phyloP scores from a whole-genome alignment of 2,113 vertebrate species.

The Marcusenius ussheri region DNA sequence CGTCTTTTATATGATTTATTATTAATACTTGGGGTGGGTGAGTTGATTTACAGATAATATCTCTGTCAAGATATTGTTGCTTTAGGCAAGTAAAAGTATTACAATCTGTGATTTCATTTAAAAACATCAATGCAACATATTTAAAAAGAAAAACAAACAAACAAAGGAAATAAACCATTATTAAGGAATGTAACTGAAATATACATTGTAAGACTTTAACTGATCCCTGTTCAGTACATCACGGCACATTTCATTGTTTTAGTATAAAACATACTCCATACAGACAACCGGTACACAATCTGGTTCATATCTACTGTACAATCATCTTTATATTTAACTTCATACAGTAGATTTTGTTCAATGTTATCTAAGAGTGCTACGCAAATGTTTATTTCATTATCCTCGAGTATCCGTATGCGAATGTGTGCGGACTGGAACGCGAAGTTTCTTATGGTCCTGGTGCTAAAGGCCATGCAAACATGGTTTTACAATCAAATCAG shows the following conservation, averaged over 20 bases:
- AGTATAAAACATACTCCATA: conserved; percentile 51
- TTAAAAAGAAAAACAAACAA: conserved; percentile 25
- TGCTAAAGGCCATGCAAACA: neutral
- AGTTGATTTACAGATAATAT: conserved; percentile 9
- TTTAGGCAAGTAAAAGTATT: conserved; percentile 23
- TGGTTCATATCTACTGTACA: conserved; percentile 61
- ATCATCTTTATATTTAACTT: conserved; percentile 44
- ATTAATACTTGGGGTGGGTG: conserved; percentile 15
- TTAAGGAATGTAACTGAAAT: conserved; percentile 58
- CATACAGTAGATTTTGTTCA: conserved; percentile 39
- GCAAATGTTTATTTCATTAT: conserved; percentile 12
- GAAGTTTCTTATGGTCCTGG: neutral
- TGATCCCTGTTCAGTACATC: conserved; percentile 47
- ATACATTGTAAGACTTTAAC: conserved; percentile 49
- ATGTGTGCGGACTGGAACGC: neutral
- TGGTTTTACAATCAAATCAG: neutral
- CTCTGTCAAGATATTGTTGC: conserved; percentile 16
- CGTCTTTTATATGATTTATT: conserved; percentile 20
- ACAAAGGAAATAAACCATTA: conserved; percentile 26
- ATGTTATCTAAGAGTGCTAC: conserved; percentile 42
- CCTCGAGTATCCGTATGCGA: neutral
- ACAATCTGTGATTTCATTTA: conserved; percentile 26
- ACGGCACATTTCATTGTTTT: conserved; percentile 44
- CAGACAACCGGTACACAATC: conserved; percentile 63
- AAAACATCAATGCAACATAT: conserved; percentile 26